Conservation (phyloP, 2,888 invertebrate species). For the Cataglyphis cursor region DNA sequence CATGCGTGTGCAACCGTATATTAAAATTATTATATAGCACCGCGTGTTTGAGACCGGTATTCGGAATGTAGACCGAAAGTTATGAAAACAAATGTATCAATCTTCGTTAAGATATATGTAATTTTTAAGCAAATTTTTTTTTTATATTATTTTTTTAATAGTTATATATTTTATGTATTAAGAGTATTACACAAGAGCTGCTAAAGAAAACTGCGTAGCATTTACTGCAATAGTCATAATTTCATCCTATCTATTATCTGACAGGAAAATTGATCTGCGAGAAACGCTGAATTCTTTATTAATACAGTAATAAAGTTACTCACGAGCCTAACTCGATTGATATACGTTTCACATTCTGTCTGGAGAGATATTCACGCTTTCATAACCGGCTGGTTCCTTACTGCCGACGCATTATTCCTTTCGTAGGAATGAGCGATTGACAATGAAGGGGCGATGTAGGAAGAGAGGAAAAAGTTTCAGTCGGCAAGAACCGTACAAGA, state of each 20-base stretch:
- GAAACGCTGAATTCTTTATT: background rate
- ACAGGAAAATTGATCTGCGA: constrained; percentile 11
- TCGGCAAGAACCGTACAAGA: background rate
- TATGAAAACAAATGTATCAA: background rate
- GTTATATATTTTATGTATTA: background rate
- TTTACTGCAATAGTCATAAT: background rate
- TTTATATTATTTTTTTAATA: background rate
- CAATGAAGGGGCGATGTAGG: constrained; percentile 25
- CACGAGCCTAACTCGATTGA: constrained; percentile 34
- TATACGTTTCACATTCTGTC: constrained; percentile 30
- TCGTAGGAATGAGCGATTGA: constrained; percentile 43
- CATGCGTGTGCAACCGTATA: background rate
- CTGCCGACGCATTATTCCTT: constrained; percentile 6
- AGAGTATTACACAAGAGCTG: background rate
- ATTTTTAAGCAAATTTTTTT: background rate
- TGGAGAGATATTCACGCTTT: constrained; percentile 43
- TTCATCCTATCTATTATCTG: background rate
- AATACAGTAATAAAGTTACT: constrained; percentile 28
- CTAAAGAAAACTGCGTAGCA: background rate
- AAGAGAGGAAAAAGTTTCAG: background rate
- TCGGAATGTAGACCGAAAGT: constrained; percentile 23
- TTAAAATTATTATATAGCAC: background rate
- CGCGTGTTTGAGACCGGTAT: background rate
- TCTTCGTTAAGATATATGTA: constrained; percentile 1
- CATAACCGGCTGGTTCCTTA: constrained; percentile 30